A percentile compares a stretch with the other conserved stretches of the same genome.
Conservation (phyloP, 92 coral and sea anemone genomes). For the Actinostola sp. region DNA sequence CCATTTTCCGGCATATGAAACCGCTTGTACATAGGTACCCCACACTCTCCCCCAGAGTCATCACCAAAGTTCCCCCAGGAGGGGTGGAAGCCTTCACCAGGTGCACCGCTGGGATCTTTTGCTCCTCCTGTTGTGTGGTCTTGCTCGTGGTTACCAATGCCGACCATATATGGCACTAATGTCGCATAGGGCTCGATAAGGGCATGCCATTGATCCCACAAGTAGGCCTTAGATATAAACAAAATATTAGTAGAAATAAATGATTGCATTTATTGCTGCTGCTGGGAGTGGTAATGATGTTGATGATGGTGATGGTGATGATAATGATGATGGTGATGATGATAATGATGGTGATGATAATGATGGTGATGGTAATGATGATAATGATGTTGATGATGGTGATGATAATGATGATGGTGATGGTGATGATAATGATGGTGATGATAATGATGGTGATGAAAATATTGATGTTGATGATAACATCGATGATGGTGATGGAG, state of each 20-base stretch:
- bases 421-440: no score
- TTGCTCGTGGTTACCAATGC: constrained; percentile 85
- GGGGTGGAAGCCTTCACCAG: constrained; percentile 84
- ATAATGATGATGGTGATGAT: no score
- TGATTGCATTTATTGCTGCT: no score
- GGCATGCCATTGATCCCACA: constrained; percentile 91
- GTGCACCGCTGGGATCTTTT: constrained; percentile 76
- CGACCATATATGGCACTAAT: constrained; percentile 82
- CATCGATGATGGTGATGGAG: no score
- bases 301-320: no score
- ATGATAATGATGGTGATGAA: no score
- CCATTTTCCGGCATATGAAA: constrained; percentile 91
- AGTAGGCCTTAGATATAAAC: constrained; percentile 49
- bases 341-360: no score
- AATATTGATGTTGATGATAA: no score
- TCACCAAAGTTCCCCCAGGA: constrained; percentile 84
- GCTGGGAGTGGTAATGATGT: no score
- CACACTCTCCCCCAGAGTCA: constrained; percentile 87
- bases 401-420: no score
- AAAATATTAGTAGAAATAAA: background rate
- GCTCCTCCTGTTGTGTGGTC: constrained; percentile 64
- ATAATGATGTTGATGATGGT: no score
- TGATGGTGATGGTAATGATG: no score
- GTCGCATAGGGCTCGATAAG: constrained; percentile 81
- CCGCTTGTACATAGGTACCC: constrained; percentile 83